Base-by-base conservation (phyloP, 2,113 vertebrate genomes). In the Hippocampus barbouri region DNA sequence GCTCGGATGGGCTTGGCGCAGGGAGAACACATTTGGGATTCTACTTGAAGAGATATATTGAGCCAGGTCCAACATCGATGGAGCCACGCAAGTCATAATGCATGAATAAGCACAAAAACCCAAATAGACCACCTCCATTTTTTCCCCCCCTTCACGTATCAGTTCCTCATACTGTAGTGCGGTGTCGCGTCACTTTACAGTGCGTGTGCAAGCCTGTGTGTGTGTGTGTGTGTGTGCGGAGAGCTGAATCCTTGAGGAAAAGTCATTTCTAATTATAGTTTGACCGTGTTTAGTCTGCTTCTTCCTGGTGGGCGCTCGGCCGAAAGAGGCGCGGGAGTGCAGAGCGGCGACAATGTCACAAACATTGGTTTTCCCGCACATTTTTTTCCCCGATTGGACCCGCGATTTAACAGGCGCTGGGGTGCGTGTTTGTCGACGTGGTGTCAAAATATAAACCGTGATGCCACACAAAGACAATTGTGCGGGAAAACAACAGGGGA, bases 251-350 rank as follows among this genome's bases (percentile, higher is more conserved):
- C 77, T 73, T 61, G 38, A 53, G 83, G 76, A 68, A 38, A 41
- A 73, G 71, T 89, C 83, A 88, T 87, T 85, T 92, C 92, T 91
- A 89, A 90, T 92, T 90, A 90, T 72, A 59, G 74, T 79, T 73
- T 83, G 77, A 20, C 57, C 62, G 56, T 86, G 87, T 87, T 84
- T 79, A 75, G 81, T 78, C 72, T 81, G 72, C 73, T 76, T 86
- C 69, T 70, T 72, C 72, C 76, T 61, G 65, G 75, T 51, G 73
- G 71, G 70, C 71, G 72, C 63, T 54, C 54, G 62, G 64, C 69
- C 72, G 69, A 79, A 70, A 72, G 75, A 78, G 61, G 66, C 60
- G 43, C 76, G 73, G 69, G 67, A 70, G 70, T 43, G 65, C 38
- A n/a, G 57, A 25, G 73, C 47, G 61, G 41, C 20, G 62, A 70